These are phyloP conservation scores for Caenorhabditis inopinata DNA, from an alignment of 1,140 invertebrate genomes.

Conservation along the genomic window DNA sequence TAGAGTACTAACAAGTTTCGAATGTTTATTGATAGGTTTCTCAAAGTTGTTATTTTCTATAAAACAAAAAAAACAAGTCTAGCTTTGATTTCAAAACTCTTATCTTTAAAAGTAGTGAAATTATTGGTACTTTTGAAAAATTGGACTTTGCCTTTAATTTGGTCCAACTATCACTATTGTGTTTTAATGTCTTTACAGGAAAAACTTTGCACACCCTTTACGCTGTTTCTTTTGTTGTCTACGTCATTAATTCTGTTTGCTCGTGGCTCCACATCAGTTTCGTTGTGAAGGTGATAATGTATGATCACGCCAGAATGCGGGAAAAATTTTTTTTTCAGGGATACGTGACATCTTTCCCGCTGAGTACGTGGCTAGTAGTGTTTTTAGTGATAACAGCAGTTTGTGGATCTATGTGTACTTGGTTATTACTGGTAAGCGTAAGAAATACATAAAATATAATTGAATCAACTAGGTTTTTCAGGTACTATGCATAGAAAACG, in stretches of 20 bases:
- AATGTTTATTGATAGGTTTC: too few species aligned
- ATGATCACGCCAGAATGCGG: not conserved
- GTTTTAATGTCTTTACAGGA: slow-evolving; percentile 46
- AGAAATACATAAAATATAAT: not conserved
- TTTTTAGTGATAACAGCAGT: slow-evolving; percentile 54
- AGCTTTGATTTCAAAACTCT: too few species aligned
- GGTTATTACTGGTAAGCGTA: slow-evolving; percentile 53
- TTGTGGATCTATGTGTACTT: slow-evolving; percentile 60
- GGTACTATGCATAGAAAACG: slow-evolving; percentile 63
- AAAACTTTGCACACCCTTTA: slow-evolving; percentile 63
- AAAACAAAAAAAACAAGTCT: too few species aligned
- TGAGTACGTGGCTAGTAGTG: slow-evolving; percentile 61
- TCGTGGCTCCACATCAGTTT: slow-evolving; percentile 59
- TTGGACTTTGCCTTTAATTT: not conserved
- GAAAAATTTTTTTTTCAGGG: slow-evolving; percentile 48
- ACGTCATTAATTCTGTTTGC: slow-evolving; percentile 55
- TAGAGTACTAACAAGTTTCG: not conserved
- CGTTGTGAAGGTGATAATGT: slow-evolving; percentile 19
- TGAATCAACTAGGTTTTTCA: slow-evolving; percentile 41
- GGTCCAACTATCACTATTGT: not conserved
- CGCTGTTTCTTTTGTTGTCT: slow-evolving; percentile 60
- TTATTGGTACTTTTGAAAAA: too few species aligned
- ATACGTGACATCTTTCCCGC: slow-evolving; percentile 59
- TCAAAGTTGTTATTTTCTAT: too few species aligned
- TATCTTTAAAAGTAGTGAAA: too few species aligned